Base-by-base conservation (phyloP, 1,140 invertebrate species). In the Lysiphlebus fabarum region DNA sequence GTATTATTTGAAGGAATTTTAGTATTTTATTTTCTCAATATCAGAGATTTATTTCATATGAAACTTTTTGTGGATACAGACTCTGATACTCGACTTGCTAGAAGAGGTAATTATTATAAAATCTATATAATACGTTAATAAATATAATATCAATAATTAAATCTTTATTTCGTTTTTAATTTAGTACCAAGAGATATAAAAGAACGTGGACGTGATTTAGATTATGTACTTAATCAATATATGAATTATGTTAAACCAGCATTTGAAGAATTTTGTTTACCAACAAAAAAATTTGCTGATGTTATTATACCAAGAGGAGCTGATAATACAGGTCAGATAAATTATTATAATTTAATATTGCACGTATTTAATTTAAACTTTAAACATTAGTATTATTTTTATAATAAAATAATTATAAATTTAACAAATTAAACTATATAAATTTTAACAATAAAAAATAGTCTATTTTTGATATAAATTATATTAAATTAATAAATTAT, bases 281-380 rank as follows among this genome's bases (percentile, higher is more conserved):
- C 97, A 45, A 99, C 97, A 0, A 99, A 99, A 81, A 99, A 99
- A 78, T 99, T 98, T 84, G 97, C 96, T 53, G 97, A 99, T 83
- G 93, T 99, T 37, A 99, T 99, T 65, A 98, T 99, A 79, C 97
- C 97, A 9, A 83, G 96, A 65, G 95, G 95, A 62, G 95, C 95
- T 40, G 96, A 98, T 74, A 98, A 98, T 74, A 89, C 86, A 82
- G 93, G 94, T 96, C 81, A 87, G 82, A 63, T 44, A 45, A 12
- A 26, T 26, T n/a, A n/a, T n/a, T n/a, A n/a, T n/a, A n/a, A 26
- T 26, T 26, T 42, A 54, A 33, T 60, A 34, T 37, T 17, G 45
- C 14, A 26, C 7, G 7, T 49, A 47, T n/a, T n/a, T n/a, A 62
- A 9, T 53, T 53, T 57, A 1, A 12, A 34, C 17, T 33, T 44